Evolutionary conservation across 2,113 vertebrate genomes (phyloP), one percentile per base, ranked within the genome.

Genomic region (Dasyornis broadbenti): DNA sequence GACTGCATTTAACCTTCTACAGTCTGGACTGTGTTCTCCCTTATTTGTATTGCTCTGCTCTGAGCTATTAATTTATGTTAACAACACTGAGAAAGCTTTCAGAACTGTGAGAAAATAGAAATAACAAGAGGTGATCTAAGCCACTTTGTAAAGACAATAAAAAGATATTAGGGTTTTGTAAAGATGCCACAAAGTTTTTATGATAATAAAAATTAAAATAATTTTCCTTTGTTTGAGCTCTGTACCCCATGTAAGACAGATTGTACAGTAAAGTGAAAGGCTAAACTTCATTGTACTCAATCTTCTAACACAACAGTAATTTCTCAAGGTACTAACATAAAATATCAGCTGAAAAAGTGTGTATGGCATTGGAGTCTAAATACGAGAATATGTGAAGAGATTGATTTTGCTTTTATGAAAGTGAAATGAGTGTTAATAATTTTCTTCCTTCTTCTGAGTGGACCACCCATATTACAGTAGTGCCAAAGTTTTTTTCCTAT

Each of bases 171-270:
- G 3, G 1, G 7, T 18, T 91, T 82, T 86, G 4, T 28, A 71
- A 78, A 89, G 22, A 33, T 61, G 3, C 35, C 69, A 53, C 7
- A 16, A 78, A 68, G 11, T 39, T 47, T n/a, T n/a, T n/a, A n/a
- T 84, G 20, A 42, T 24, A 71, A 73, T n/a, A 44, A 15, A 83
- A 52, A 68, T 26, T 9, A 87, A 92, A 82, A 85, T 50, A 7
- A 11, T 69, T 94, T 94, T 49, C 28, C 26, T 91, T 39, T 75
- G 3, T 61, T 70, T 70, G 27, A 84, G 11, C 52, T 73, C 7
- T 0, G 0, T 77, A 37, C 2, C 33, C 20, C 0, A 3, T 35
- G 7, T 42, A 90, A 45, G 30, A 73, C 20, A 76, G 4, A 20
- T 27, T 61, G 13, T n/a, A 28, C n/a, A 50, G 21, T 44, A 61